Evolutionary conservation across 2,888 invertebrate genomes (phyloP).

Genomic region (Ecdyonurus torrentis): DNA sequence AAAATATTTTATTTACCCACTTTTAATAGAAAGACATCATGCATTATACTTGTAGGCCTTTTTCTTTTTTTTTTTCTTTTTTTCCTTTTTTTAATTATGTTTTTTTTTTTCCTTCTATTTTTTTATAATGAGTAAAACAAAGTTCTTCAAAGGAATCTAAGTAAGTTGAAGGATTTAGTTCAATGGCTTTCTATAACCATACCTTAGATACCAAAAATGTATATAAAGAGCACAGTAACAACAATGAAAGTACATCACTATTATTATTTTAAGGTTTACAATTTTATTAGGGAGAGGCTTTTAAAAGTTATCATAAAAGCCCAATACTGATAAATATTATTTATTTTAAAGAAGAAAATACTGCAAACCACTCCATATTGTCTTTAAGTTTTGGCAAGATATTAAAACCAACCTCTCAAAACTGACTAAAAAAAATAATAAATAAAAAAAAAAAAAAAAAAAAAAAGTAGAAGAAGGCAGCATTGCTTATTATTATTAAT

Average conservation of each 20-base stretch:
- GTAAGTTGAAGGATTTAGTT: too few relatives aligned
- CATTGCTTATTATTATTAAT: too few relatives aligned
- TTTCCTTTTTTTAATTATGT: neutral
- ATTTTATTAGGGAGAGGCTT: too few relatives aligned
- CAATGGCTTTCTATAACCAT: too few relatives aligned
- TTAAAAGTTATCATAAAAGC: too few relatives aligned
- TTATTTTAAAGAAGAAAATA: neutral
- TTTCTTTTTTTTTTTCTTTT: too few relatives aligned
- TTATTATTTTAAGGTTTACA: neutral
- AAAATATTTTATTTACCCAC: slow-evolving; percentile 15
- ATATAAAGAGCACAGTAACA: neutral
- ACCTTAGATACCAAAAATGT: neutral
- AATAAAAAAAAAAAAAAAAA: too few relatives aligned
- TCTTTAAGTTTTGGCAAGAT: neutral
- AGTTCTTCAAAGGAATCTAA: neutral
- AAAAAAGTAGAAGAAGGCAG: too few relatives aligned
- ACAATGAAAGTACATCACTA: neutral
- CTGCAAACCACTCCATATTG: neutral
- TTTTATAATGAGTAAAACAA: neutral
- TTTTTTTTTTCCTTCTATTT: too few relatives aligned
- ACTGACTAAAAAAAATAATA: too few relatives aligned
- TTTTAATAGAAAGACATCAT: slow-evolving; percentile 16
- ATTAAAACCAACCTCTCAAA: too few relatives aligned
- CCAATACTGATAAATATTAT: neutral
- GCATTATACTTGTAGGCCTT: slow-evolving; percentile 13